phyloP scores from a whole-genome alignment of 2,797 vertebrate genomes.

The Merluccius polli region DNA sequence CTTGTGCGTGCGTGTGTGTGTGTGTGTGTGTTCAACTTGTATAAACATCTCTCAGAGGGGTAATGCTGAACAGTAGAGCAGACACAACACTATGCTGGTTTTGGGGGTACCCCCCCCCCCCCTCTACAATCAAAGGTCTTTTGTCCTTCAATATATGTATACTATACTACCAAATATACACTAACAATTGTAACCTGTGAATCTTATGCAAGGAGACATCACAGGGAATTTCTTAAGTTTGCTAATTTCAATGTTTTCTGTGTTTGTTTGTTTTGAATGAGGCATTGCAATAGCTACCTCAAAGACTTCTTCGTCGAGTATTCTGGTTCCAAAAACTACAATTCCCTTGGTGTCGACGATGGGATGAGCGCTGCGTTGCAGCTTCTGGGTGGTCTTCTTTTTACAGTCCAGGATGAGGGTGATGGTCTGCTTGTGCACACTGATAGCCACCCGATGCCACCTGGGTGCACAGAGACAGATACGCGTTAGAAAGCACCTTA shows the following conservation, averaged over 20 bases:
- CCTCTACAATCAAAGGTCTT: not conserved
- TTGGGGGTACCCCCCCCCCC: not conserved
- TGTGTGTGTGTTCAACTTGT: slow-evolving; percentile 4
- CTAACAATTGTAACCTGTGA: not conserved
- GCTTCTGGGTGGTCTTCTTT: slow-evolving; percentile 84
- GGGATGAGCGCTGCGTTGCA: slow-evolving; percentile 83
- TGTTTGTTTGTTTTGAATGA: not conserved
- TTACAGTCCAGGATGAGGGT: slow-evolving; percentile 95
- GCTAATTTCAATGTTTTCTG: not conserved
- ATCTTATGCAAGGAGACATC: too few species aligned
- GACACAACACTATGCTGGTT: not conserved
- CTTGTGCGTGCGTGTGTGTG: slow-evolving; percentile 8
- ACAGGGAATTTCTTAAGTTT: not conserved
- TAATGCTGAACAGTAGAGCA: not conserved
- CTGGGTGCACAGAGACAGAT: slow-evolving; percentile 61
- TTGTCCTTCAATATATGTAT: not conserved
- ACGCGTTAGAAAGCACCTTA: not conserved
- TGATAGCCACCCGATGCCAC: slow-evolving; percentile 95
- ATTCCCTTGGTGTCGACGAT: slow-evolving; percentile 95
- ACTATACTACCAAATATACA: not conserved
- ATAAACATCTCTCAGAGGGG: not conserved
- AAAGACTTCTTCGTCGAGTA: slow-evolving; percentile 97
- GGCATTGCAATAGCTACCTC: slow-evolving; percentile 76
- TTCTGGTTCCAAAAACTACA: slow-evolving; percentile 93
- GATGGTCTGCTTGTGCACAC: slow-evolving; percentile 89